Percentiles rank a stretch among this genome's conserved stretches.
Conservation (phyloP, 2,797 vertebrate genomes). For the Borostomias antarcticus region DNA sequence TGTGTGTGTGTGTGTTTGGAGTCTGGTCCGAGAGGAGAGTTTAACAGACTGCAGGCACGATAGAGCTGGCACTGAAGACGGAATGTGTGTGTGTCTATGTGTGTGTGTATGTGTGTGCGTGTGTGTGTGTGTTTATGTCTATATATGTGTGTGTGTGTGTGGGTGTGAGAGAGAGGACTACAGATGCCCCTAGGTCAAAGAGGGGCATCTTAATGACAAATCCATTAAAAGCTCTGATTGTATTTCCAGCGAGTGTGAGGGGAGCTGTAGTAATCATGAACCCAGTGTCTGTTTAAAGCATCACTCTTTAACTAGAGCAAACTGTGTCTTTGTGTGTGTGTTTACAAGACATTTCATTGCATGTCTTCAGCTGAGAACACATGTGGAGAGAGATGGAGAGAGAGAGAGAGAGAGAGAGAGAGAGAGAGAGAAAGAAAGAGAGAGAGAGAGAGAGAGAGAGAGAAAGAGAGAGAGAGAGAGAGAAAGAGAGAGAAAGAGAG, state of each 20-base stretch:
- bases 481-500: slow-evolving; percentile 31
- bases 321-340: background rate
- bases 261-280: background rate
- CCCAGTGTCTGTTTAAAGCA: background rate
- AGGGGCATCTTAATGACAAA: slow-evolving; percentile 11
- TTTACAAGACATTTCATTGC: slow-evolving; percentile 12
- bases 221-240: background rate
- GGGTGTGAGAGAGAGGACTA: too few species aligned
- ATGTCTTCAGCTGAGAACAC: background rate
- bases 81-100: too few species aligned
- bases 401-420: slow-evolving; percentile 30
- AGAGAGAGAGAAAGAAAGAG: too few species aligned
- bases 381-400: too few species aligned
- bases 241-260: background rate
- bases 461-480: slow-evolving; percentile 32
- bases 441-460: slow-evolving; percentile 27
- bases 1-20: background rate
- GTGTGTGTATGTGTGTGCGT: too few species aligned
- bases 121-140: too few species aligned
- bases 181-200: slow-evolving; percentile 28
- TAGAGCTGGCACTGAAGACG: too few species aligned
- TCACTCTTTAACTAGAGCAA: too few species aligned
- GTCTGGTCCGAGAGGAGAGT: background rate
- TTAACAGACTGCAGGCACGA: slow-evolving; percentile 46
- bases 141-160: too few species aligned